Evolutionary conservation across 1,140 invertebrate species (phyloP).

Genomic region (Delia radicum): DNA sequence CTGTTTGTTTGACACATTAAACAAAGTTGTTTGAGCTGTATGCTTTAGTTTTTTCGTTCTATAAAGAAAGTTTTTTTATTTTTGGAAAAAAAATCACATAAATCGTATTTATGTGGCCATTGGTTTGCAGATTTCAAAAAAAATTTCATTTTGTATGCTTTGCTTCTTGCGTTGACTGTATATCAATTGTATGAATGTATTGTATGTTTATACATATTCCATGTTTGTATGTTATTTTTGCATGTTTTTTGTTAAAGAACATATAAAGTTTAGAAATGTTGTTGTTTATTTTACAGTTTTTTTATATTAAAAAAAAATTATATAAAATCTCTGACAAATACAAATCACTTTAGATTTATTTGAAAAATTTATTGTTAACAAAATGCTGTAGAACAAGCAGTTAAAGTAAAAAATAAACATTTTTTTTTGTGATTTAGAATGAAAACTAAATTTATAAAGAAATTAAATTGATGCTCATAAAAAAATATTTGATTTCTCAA

Average conservation of each 20-base stretch:
- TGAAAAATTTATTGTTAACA: constrained; percentile 7
- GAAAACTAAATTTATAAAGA: background rate
- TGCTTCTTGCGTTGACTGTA: no score
- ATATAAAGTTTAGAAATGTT: background rate
- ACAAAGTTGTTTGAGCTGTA: no score
- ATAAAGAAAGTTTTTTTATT: no score
- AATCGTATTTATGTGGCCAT: no score
- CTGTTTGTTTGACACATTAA: no score
- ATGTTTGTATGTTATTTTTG: background rate
- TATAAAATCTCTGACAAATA: constrained; percentile 18
- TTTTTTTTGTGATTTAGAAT: background rate
- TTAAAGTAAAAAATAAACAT: background rate
- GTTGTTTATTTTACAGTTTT: background rate
- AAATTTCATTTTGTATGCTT: no score
- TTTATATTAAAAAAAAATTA: background rate
- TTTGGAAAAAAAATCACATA: no score
- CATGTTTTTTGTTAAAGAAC: background rate
- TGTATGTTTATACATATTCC: background rate
- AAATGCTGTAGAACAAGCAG: background rate
- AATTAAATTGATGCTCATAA: background rate
- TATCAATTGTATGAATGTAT: no score
- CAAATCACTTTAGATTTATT: constrained; percentile 17
- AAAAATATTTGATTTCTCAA: no score
- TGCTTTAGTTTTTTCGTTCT: no score
- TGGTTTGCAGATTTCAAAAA: no score